Evolutionary conservation across 2,888 invertebrate genomes (phyloP), one percentile per base, ranked within the genome.

Genomic region (Drosophila prostipennis): DNA sequence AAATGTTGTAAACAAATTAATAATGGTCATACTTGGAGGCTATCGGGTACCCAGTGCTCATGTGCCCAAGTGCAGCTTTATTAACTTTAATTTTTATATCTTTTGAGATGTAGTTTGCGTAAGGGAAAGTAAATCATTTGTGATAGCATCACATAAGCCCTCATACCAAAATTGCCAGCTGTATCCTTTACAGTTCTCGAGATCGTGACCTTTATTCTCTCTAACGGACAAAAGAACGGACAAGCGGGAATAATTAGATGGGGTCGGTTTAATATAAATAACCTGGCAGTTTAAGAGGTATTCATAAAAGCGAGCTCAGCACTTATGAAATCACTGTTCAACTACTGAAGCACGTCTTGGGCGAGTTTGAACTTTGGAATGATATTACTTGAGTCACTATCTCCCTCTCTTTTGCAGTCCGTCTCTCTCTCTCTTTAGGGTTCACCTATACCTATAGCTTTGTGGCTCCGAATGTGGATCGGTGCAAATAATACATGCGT

Each of bases 291-390:
- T 13, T 7, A 16, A 46, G 13, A 48, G 39, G n/a, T 51, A 40
- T 11, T 51, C 1, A 11, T 19, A 3, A 19, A 14, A 3, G 16
- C 6, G 23, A 14, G 19, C 8, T 23, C 37, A 34, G 14, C 42
- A 29, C 43, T 16, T 57, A 32, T 34, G 34, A 11, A 37, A 34
- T 48, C 32, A 11, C 14, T 13, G 56, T 45, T 23, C 40, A 40
- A 19, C 19, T 14, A 43, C 40, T 37, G 11, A 36, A 55, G 26
- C 32, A 5, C n/a, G 32, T 36, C 51, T 56, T 37, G 16, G 45
- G 11, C 26, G 40, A 49, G 52, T n/a, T 56, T 77, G 80, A 68
- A 77, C 77, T 79, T 79, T 77, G 76, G 72, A 77, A 72, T 74
- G 72, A 75, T 74, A 76, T 79, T 77, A 75, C 61, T 56, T 37